These are phyloP conservation scores for Eupsittula cactorum DNA, from an alignment of 2,113 vertebrate genomes.

Conservation along the genomic window DNA sequence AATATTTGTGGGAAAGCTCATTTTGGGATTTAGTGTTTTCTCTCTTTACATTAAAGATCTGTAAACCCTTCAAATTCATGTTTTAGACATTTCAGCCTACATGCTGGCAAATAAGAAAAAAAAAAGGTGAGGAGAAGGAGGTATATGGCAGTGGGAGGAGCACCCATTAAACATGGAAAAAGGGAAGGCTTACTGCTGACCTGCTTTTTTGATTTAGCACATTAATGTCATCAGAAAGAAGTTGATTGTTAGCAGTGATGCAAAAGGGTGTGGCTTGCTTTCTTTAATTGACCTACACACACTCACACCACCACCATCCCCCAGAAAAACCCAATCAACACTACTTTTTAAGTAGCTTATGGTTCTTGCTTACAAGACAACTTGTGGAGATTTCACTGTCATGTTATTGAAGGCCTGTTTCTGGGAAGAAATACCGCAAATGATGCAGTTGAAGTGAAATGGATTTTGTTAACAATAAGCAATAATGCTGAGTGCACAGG, in stretches of 20 bases:
- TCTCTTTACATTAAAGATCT: not conserved
- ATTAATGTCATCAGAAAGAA: not conserved
- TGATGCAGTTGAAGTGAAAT: not conserved
- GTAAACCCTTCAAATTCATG: not conserved
- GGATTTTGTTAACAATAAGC: not conserved
- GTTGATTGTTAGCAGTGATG: not conserved
- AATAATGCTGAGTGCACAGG: not conserved
- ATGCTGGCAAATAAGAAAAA: not conserved
- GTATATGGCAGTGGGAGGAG: not conserved
- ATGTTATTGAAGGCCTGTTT: fast-evolving
- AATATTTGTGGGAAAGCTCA: not conserved
- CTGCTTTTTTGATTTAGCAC: not conserved
- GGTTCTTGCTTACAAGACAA: not conserved
- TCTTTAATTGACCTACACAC: not conserved
- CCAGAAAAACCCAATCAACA: not conserved
- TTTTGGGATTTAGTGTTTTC: not conserved
- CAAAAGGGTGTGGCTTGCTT: not conserved
- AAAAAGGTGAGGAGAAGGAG: not conserved
- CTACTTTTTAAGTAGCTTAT: not conserved
- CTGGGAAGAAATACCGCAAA: not conserved
- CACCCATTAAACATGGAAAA: not conserved
- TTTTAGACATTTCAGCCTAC: not conserved
- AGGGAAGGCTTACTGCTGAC: not conserved
- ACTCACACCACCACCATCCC: too few relatives aligned
- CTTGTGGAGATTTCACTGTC: not conserved